phyloP scores from a whole-genome alignment of 2,797 vertebrate species.

The Moxostoma hubbsi region DNA sequence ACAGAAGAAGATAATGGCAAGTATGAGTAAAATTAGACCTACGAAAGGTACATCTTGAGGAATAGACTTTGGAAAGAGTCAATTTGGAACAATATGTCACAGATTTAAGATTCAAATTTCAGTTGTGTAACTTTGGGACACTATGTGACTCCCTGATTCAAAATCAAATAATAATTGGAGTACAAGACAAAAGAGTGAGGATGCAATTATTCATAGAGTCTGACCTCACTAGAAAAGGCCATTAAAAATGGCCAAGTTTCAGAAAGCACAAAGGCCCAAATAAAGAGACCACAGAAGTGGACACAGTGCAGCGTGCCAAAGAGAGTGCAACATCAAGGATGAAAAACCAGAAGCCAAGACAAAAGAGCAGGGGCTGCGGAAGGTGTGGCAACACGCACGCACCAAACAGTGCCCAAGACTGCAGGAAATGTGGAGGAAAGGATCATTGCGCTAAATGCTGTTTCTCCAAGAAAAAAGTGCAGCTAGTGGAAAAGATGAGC shows the following conservation, averaged over 20 bases:
- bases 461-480: constrained; percentile 23
- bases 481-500: constrained; percentile 3
- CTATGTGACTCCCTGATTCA: constrained; percentile 24
- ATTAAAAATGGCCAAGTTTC: constrained; percentile 23
- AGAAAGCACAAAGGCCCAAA: constrained; percentile 15
- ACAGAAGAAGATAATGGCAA: constrained; percentile 14
- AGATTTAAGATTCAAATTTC: constrained; percentile 10
- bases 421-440: constrained; percentile 21
- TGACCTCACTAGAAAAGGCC: constrained; percentile 11
- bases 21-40: constrained; percentile 25
- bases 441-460: constrained; percentile 29
- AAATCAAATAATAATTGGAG: constrained; percentile 27
- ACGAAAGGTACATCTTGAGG: constrained; percentile 14
- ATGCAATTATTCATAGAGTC: constrained; percentile 26
- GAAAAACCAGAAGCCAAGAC: background rate
- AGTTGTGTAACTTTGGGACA: constrained; percentile 20
- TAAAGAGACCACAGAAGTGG: background rate
- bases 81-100: constrained; percentile 27
- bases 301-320: background rate
- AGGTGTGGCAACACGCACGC: constrained; percentile 24
- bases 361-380: background rate
- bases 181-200: constrained; percentile 27
- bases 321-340: background rate
- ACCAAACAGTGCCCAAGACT: constrained; percentile 33
- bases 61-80: constrained; percentile 40